Conservation (phyloP, 2,888 invertebrate species). For the Poecilus cupreus region DNA sequence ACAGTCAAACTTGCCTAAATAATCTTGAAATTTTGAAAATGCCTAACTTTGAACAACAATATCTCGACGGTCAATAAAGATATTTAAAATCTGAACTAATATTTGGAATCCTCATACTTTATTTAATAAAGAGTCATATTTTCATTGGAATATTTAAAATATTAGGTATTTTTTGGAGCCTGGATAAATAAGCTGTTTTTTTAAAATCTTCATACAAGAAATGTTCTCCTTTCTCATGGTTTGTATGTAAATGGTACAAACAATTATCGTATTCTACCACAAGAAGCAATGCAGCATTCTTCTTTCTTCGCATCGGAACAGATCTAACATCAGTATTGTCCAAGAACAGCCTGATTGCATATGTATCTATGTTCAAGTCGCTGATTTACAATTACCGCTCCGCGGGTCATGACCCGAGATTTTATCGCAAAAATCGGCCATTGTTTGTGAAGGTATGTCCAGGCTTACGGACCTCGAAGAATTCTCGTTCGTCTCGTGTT, state of each 20-base stretch:
- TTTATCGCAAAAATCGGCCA: constrained; percentile 1
- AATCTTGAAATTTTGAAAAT: no score
- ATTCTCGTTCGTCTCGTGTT: no score
- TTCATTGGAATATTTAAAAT: no score
- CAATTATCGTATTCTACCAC: neutral
- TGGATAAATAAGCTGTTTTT: no score
- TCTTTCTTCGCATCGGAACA: neutral
- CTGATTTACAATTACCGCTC: constrained; percentile 16
- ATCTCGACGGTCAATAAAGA: no score
- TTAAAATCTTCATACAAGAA: no score
- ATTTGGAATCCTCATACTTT: no score
- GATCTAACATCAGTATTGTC: neutral
- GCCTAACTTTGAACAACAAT: no score
- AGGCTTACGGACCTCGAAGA: neutral
- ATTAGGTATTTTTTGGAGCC: no score
- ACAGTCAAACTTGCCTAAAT: no score
- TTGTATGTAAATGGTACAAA: neutral
- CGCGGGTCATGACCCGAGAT: constrained; percentile 12
- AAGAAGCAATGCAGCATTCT: neutral
- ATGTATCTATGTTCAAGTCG: constrained; percentile 1
- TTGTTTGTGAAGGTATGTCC: neutral
- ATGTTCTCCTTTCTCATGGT: neutral
- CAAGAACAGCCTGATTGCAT: neutral
- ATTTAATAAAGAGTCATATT: no score
- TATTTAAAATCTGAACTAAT: no score